Base-by-base conservation (phyloP, 2,888 invertebrate species). In the Lagria hirta region DNA sequence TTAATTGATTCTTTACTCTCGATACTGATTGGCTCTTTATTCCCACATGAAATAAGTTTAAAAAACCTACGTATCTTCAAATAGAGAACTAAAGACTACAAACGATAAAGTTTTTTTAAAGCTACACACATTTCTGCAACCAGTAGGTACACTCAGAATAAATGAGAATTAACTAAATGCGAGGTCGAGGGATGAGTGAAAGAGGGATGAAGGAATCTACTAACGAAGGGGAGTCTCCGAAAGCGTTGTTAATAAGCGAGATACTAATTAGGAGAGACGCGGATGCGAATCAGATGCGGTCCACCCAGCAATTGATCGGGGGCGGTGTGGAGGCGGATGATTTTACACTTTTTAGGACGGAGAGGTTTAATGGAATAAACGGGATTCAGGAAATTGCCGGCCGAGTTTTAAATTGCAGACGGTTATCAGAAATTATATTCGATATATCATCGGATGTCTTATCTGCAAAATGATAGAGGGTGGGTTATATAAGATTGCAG, bases 371-470 rank as follows among this genome's bases (percentile, higher is more conserved):
- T 37, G 43, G 15, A 42, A 49, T 47, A 41, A 38, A 33, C 36
- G 22, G 27, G 42, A 37, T 37, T 20, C 37, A 37, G 37, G 37
- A 28, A 37, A 37, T 36, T 36, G 27, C 28, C 28, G 21, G 21
- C 41, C 44, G 42, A 35, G 42, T 45, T 43, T 44, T 35, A 37
- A 37, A 37, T 37, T 22, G 27, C 10, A 28, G 13, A 26, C 28
- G 45, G 42, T 51, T 49, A 49, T 51, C 53, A 42, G 48, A 52
- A 52, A 53, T n/a, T n/a, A n/a, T n/a, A n/a, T n/a, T n/a, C n/a
- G n/a, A n/a, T n/a, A n/a, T n/a, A n/a, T n/a, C n/a, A n/a, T n/a
- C n/a, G n/a, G n/a, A n/a, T n/a, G n/a, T n/a, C n/a, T n/a, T n/a
- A n/a, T n/a, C n/a, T n/a, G n/a, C n/a, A n/a, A n/a, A n/a, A n/a